Evolutionary conservation across 2,888 invertebrate genomes (phyloP).

Genomic region (Steinernema carpocapsae): DNA sequence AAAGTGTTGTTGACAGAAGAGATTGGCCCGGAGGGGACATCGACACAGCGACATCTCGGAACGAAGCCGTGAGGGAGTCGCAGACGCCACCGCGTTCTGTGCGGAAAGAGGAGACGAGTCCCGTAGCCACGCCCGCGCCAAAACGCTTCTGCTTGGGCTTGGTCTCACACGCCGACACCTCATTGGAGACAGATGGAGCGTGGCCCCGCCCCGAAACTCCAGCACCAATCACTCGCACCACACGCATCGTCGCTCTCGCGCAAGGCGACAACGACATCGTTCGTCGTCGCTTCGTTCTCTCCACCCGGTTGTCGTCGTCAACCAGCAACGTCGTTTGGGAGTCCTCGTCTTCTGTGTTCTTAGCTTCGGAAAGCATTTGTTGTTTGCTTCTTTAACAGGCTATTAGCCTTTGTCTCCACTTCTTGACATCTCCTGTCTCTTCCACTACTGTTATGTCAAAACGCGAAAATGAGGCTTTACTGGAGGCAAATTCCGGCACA

Average conservation of each 20-base stretch:
- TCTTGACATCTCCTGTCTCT: no score
- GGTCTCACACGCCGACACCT: constrained; percentile 35
- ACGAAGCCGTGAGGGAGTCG: not conserved
- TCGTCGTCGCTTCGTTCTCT: constrained; percentile 26
- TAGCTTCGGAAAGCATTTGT: not conserved
- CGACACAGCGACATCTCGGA: not conserved
- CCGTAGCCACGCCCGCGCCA: not conserved
- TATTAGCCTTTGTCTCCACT: not conserved
- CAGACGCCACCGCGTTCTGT: not conserved
- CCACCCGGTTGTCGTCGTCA: constrained; percentile 2
- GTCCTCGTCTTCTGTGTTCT: not conserved
- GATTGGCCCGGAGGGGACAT: constrained; percentile 30
- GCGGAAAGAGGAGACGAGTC: not conserved
- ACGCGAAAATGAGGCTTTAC: constrained; percentile 9
- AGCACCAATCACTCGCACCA: constrained; percentile 34
- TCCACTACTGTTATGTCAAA: constrained; percentile 6
- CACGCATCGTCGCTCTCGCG: constrained; percentile 34
- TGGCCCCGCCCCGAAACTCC: constrained; percentile 13
- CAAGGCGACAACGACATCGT: constrained; percentile 32
- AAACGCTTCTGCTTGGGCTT: constrained; percentile 4
- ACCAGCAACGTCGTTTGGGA: not conserved
- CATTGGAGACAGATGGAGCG: constrained; percentile 34
- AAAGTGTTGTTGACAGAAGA: constrained; percentile 24
- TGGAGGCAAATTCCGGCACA: not conserved
- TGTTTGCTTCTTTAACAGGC: constrained; percentile 7